These are phyloP conservation scores for Acanthopleura granulata DNA, from an alignment of 2,888 invertebrate genomes.

Conservation along the genomic window DNA sequence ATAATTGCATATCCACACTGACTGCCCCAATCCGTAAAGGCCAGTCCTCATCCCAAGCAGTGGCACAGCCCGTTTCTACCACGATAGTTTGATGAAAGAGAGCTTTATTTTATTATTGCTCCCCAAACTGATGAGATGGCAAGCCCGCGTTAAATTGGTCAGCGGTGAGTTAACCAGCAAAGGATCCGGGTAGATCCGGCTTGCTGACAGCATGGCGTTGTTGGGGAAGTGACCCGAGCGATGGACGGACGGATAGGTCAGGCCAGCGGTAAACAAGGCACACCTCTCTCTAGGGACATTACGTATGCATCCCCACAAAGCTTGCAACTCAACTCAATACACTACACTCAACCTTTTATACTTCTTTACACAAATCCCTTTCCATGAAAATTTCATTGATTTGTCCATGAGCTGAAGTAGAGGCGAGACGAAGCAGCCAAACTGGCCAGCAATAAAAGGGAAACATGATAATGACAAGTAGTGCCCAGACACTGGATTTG, in stretches of 20 bases:
- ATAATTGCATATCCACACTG: slow-evolving; percentile 9
- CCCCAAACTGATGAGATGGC: slow-evolving; percentile 8
- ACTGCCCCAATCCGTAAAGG: background rate
- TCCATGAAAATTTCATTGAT: slow-evolving; percentile 15
- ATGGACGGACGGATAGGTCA: no score
- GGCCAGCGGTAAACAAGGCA: background rate
- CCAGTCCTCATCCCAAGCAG: background rate
- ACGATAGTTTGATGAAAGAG: slow-evolving; percentile 16
- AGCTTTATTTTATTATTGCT: slow-evolving; percentile 19
- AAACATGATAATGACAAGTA: background rate
- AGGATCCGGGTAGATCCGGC: background rate
- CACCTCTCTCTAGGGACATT: background rate
- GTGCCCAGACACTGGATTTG: background rate
- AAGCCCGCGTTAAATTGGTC: background rate
- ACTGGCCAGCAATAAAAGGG: slow-evolving; percentile 4
- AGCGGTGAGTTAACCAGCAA: background rate
- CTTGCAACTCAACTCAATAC: background rate
- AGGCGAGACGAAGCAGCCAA: background rate
- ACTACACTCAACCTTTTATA: background rate
- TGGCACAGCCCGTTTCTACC: background rate
- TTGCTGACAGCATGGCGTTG: no score
- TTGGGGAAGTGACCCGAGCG: no score
- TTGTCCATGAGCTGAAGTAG: background rate
- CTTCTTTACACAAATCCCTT: background rate
- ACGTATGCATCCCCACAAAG: background rate